Percentiles rank a stretch among this genome's conserved stretches.
phyloP scores from a whole-genome alignment of 2,888 invertebrate genomes.

The Prosapia bicincta region DNA sequence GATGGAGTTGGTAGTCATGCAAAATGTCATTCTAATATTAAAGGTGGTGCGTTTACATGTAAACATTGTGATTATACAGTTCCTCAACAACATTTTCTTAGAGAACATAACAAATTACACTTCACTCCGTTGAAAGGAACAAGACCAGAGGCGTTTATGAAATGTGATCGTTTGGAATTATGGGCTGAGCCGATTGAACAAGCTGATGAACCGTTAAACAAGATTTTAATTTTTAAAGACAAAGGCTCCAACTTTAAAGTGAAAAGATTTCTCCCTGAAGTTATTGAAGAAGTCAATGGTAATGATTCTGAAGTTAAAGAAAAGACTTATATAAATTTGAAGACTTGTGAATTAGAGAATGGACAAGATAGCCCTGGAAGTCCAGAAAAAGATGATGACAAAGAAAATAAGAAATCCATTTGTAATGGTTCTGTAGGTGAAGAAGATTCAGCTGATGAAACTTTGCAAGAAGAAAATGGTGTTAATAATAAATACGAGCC shows the following conservation, averaged over 20 bases:
- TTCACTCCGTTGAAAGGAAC: slow-evolving; percentile 58
- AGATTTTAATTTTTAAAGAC: slow-evolving; percentile 41
- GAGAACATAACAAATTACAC: slow-evolving; percentile 77
- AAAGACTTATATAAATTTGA: slow-evolving; percentile 33
- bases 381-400: slow-evolving; percentile 32
- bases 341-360: slow-evolving; percentile 33
- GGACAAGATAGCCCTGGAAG: slow-evolving; percentile 11
- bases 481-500: too few relatives aligned
- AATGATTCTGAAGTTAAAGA: slow-evolving; percentile 32
- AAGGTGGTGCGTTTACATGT: slow-evolving; percentile 65
- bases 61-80: slow-evolving; percentile 80
- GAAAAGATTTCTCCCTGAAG: slow-evolving; percentile 33
- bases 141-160: slow-evolving; percentile 58
- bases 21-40: slow-evolving; percentile 64
- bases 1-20: slow-evolving; percentile 73
- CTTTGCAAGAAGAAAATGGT: slow-evolving; percentile 42
- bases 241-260: slow-evolving; percentile 32
- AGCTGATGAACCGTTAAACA: slow-evolving; percentile 31
- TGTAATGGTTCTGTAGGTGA: slow-evolving; percentile 25
- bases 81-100: slow-evolving; percentile 66
- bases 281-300: not conserved
- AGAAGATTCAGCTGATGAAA: slow-evolving; percentile 35
- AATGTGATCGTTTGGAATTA: slow-evolving; percentile 58
- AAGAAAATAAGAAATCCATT: slow-evolving; percentile 11
- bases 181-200: slow-evolving; percentile 51